Base-by-base conservation (phyloP, 1,140 invertebrate genomes). In the Harpegnathos saltator region DNA sequence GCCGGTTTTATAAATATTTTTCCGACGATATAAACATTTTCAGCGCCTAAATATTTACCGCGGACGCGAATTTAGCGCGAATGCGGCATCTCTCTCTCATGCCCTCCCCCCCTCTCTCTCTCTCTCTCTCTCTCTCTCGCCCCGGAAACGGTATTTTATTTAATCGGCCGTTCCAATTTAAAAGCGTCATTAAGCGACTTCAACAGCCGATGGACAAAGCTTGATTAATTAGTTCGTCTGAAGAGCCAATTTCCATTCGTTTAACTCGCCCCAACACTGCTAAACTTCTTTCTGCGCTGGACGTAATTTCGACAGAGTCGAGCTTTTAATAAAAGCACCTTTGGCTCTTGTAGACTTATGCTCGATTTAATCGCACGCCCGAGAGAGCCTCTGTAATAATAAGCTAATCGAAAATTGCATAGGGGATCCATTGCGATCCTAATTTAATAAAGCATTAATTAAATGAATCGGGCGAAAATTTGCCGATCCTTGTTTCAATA, bases 201-300 rank as follows among this genome's bases (percentile, higher is more conserved):
- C 65, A 71, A 44, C 14, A 7, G 24, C 12, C 17, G 19, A 78
- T 54, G 17, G 56, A 66, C 62, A 80, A 80, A 71, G 65, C 52
- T 80, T 80, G 44, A 80, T 71, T 77, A 77, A 77, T 77, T 69
- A 56, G 33, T 71, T 29, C 33, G 75, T 59, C 33, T 59, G 14
- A 71, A 78, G 63, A 69, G 33, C 22, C 66, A 71, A 80, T 80
- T 80, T 59, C 24, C 33, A 58, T 56, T 80, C 52, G 65, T 59
- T 80, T 71, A 58, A 80, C 22, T 59, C n/a, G n/a, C 26, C 26
- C 48, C 29, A 52, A 52, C 38, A 61, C 38, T n/a, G 33, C 14
- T 80, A 29, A 80, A 80, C 44, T 59, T 71, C n/a, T 80, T 58
- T 59, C 26, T 7, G n/a, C n/a, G 15, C 29, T 58, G 38, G 69